Base-by-base conservation (phyloP, 2,113 vertebrate genomes). In the Eretmochelys imbricata region DNA sequence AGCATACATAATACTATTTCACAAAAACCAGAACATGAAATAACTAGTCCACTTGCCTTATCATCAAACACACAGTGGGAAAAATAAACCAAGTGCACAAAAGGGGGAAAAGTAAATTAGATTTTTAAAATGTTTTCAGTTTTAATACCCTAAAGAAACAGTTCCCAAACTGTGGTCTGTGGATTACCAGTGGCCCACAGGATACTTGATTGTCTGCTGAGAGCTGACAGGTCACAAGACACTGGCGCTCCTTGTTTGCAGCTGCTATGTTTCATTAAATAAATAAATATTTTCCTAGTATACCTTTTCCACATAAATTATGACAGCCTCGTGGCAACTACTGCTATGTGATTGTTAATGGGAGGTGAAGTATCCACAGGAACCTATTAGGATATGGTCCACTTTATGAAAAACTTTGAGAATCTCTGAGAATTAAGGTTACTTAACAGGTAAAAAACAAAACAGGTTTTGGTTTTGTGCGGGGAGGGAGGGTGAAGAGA, bases 211-310 rank as follows among this genome's bases (percentile, higher is more conserved):
- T 82, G 89, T 48, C 50, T 83, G 75, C 42, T 78, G 42, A 78
- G 12, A 78, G 24, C 62, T 82, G 17, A 53, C 49, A 83, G 54
- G 8, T 80, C 78, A n/a, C 51, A 57, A 42, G 25, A 27, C 6
- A 4, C 22, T 35, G 24, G 19, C 59, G 29, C 22, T 87, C 50
- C 42, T 49, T 38, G 75, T 24, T 46, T 10, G 75, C n/a, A 84
- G 50, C 59, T 95, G 54, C 75, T 48, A 84, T 38, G 3, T 5
- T 82, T 54, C 10, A 80, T 2, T 1, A 42, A 25, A 25, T 72
- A 94, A 84, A 46, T 22, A 54, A 54, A 54, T 51, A 78, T 88
- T 89, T 93, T 82, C 81, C 80, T 90, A 14, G 92, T 91, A 35
- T 50, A 75, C 54, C 31, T 82, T 92, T 87, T 42, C 48, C 69